These are phyloP conservation scores for human (Homo sapiens) DNA, from an alignment of 2,113 vertebrate genomes.

Conservation along the genomic window DNA sequence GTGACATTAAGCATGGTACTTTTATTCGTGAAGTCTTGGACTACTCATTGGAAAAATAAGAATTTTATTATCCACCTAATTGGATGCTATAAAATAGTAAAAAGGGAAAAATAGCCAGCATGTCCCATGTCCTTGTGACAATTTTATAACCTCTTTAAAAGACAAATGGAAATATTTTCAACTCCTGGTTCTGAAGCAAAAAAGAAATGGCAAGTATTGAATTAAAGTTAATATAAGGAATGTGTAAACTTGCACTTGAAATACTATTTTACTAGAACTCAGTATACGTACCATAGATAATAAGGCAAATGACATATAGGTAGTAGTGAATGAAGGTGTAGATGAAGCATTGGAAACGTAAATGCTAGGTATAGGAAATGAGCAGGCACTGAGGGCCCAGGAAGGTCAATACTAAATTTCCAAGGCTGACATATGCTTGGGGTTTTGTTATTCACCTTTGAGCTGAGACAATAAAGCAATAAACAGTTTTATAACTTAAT, in stretches of 20 bases:
- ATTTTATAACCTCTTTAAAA: background rate
- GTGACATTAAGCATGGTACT: background rate
- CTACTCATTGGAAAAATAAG: background rate
- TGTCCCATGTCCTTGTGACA: background rate
- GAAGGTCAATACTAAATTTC: background rate
- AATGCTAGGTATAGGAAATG: fast-evolving
- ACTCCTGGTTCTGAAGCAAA: background rate
- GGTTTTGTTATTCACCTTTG: background rate
- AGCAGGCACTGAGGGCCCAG: fast-evolving
- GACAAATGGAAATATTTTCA: background rate
- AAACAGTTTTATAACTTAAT: background rate
- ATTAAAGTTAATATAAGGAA: background rate
- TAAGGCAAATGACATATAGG: background rate
- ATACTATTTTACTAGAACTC: background rate
- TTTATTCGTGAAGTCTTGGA: background rate
- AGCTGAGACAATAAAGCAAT: background rate
- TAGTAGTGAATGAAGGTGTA: background rate
- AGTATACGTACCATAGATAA: background rate
- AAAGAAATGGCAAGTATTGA: background rate
- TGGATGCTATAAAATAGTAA: background rate
- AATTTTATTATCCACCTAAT: background rate
- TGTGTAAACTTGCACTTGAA: background rate
- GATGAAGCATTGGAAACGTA: background rate
- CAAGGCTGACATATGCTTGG: background rate
- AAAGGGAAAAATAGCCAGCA: background rate